A percentile compares a stretch with the other conserved stretches of the same genome.
These are phyloP conservation scores for Tipula confusa DNA, from an alignment of 2,888 invertebrate genomes.

Conservation along the genomic window DNA sequence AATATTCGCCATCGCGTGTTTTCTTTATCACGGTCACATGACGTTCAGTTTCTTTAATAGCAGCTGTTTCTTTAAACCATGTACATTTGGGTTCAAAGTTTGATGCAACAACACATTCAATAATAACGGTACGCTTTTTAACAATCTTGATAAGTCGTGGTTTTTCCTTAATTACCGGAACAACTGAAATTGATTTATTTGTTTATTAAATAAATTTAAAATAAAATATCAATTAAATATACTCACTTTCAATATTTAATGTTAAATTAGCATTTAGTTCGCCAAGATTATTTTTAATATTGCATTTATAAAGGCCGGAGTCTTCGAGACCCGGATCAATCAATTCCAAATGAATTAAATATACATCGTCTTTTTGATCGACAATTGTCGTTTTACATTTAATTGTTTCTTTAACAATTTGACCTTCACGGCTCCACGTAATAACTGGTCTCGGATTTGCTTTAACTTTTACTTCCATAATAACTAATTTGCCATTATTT, in stretches of 20 bases:
- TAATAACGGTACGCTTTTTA: conserved; percentile 86
- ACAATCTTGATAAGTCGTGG: conserved; percentile 87
- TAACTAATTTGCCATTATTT: conserved; percentile 74
- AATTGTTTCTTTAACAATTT: conserved; percentile 72
- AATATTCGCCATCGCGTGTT: conserved; percentile 73
- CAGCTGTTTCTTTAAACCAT: conserved; percentile 85
- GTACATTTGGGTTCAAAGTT: conserved; percentile 89
- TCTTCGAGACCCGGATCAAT: conserved; percentile 90
- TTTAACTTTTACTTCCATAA: conserved; percentile 81
- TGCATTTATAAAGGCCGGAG: conserved; percentile 97
- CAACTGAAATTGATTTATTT: conserved; percentile 55
- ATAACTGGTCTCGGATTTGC: conserved; percentile 79
- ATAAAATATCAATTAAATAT: conserved; percentile 14
- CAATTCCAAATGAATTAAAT: conserved; percentile 80
- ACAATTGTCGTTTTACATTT: conserved; percentile 74
- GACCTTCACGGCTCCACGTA: conserved; percentile 77
- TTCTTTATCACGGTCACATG: conserved; percentile 46
- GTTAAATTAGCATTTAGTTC: conserved; percentile 96
- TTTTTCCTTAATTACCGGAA: conserved; percentile 89
- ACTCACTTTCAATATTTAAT: conserved; percentile 94
- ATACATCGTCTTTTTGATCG: conserved; percentile 73
- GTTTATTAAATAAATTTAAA: conserved; percentile 31
- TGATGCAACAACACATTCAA: conserved; percentile 90
- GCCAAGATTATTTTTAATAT: conserved; percentile 92
- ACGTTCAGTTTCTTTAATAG: conserved; percentile 62